These are phyloP conservation scores for Drosophila mercatorum DNA, from an alignment of 2,888 invertebrate species.

Conservation along the genomic window DNA sequence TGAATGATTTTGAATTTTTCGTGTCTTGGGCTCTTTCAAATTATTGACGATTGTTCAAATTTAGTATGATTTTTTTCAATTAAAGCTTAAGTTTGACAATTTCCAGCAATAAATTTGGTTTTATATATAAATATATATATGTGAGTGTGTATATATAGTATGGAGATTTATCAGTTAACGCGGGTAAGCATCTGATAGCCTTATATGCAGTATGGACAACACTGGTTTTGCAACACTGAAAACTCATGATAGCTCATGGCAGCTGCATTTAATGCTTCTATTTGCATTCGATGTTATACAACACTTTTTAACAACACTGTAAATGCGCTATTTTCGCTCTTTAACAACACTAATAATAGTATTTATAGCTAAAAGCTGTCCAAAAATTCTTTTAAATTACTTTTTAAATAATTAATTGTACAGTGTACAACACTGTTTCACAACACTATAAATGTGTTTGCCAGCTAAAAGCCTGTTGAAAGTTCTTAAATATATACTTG, in stretches of 20 bases:
- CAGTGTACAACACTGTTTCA: not conserved
- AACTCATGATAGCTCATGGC: not conserved
- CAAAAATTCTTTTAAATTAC: too few species aligned
- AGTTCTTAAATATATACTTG: not conserved
- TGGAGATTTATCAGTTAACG: conserved; percentile 26
- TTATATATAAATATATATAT: not conserved
- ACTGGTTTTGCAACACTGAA: not conserved
- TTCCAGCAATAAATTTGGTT: conserved; percentile 8
- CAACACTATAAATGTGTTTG: not conserved
- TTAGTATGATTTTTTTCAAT: conserved; percentile 72
- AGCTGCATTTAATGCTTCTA: not conserved
- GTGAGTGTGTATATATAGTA: not conserved
- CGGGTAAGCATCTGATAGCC: conserved; percentile 40
- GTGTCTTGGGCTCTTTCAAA: conserved; percentile 42
- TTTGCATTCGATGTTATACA: not conserved
- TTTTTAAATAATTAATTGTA: too few species aligned
- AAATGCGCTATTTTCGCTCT: too few species aligned
- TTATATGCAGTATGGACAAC: not conserved
- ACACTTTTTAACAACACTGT: not conserved
- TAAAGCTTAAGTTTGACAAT: conserved; percentile 58
- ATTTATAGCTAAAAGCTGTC: too few species aligned
- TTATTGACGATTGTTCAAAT: conserved; percentile 62
- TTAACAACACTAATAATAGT: too few species aligned
- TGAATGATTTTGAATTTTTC: conserved; percentile 29
- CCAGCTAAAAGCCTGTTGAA: not conserved